Percentiles rank a stretch among this genome's conserved stretches.
Evolutionary conservation across 1,140 invertebrate species (phyloP).

Genomic region (Formica selysi): DNA sequence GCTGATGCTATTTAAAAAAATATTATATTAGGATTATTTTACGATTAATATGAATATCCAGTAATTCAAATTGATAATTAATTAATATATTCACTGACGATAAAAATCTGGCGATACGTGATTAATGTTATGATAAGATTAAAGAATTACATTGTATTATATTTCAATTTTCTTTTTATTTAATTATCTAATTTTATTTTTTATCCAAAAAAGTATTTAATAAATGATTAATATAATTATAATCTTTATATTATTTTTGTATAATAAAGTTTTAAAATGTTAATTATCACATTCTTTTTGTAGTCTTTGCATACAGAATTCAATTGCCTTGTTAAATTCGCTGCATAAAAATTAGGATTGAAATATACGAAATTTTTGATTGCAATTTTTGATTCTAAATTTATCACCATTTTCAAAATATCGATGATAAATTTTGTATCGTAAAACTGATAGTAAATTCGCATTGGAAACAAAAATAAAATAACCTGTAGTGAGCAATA

Average conservation of each 20-base stretch:
- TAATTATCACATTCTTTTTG: not conserved
- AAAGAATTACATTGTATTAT: not conserved
- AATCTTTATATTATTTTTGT: not conserved
- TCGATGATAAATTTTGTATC: slow-evolving; percentile 21
- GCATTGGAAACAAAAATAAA: slow-evolving; percentile 15
- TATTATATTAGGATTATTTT: not conserved
- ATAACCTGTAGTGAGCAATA: slow-evolving; percentile 33
- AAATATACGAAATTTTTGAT: not conserved
- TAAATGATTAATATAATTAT: not conserved
- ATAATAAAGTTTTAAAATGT: not conserved
- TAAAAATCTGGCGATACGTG: not conserved
- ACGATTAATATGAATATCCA: not conserved
- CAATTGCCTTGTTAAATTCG: not conserved
- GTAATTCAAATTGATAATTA: not conserved
- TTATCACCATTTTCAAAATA: slow-evolving; percentile 1
- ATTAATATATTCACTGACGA: not conserved
- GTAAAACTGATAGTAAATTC: slow-evolving; percentile 13
- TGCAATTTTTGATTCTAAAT: not conserved
- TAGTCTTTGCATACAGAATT: not conserved
- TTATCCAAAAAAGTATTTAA: not conserved
- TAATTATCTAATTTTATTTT: not conserved
- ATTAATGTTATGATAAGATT: not conserved
- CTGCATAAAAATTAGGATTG: not conserved
- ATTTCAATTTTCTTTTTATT: not conserved
- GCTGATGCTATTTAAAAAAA: too few relatives aligned